Percentiles rank a stretch among this genome's conserved stretches.
Conservation (phyloP, 2,113 vertebrate species). For the Arvicanthis niloticus region DNA sequence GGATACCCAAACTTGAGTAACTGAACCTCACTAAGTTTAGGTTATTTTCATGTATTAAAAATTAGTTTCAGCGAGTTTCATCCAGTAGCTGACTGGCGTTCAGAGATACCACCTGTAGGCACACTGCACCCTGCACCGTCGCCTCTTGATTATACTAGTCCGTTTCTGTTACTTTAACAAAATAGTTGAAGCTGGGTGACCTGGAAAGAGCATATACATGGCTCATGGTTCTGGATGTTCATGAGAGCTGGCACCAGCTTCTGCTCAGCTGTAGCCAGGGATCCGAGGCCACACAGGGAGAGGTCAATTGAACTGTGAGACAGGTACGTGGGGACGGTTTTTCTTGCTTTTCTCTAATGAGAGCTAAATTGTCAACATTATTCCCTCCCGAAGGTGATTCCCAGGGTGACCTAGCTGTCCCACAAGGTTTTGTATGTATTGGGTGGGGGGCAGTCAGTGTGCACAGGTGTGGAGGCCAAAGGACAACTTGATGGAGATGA, state of each 20-base stretch:
- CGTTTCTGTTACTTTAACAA: background rate
- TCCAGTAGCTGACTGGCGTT: background rate
- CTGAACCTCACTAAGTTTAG: background rate
- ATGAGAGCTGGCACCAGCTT: background rate
- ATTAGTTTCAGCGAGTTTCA: background rate
- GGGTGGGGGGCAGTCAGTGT: background rate
- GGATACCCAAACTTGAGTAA: background rate
- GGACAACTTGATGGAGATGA: background rate
- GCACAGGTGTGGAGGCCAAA: background rate
- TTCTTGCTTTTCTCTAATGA: background rate
- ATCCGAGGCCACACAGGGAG: no score
- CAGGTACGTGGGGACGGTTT: no score
- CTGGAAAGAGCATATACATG: background rate
- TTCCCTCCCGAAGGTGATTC: background rate
- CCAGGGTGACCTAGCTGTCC: background rate
- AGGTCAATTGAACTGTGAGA: background rate
- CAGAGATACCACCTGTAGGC: background rate
- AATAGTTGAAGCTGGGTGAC: background rate
- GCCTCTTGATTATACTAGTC: background rate
- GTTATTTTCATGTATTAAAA: background rate
- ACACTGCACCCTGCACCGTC: background rate
- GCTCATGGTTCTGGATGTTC: background rate
- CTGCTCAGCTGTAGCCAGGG: no score
- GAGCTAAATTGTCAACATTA: background rate
- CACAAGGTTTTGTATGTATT: background rate